These are phyloP conservation scores for Mesocricetus auratus DNA, from an alignment of 2,113 vertebrate genomes.

Conservation along the genomic window DNA sequence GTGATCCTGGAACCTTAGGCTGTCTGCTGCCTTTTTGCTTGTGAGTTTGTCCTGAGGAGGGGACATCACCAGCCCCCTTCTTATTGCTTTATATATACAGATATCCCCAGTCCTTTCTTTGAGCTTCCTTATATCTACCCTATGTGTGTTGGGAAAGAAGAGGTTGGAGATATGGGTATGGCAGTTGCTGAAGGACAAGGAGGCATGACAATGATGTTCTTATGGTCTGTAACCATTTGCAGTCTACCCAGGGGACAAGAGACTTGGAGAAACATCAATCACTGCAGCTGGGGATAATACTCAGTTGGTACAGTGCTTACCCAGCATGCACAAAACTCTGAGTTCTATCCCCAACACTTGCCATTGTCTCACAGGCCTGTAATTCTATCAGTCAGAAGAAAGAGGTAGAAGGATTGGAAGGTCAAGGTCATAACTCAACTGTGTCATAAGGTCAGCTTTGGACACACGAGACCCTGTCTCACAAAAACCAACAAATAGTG, in stretches of 20 bases:
- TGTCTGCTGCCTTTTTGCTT: background rate
- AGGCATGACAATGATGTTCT: background rate
- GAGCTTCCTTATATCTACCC: background rate
- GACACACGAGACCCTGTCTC: background rate
- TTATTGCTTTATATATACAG: background rate
- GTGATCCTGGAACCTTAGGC: background rate
- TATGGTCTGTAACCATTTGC: background rate
- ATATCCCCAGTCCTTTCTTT: background rate
- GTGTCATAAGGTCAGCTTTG: background rate
- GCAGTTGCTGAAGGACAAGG: background rate
- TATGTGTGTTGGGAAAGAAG: background rate
- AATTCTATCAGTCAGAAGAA: background rate
- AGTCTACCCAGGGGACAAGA: background rate
- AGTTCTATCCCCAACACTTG: background rate
- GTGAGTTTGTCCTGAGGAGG: constrained; percentile 11
- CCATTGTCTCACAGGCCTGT: background rate
- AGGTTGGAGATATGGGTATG: background rate
- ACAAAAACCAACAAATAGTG: background rate
- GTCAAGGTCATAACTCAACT: background rate
- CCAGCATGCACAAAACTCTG: background rate
- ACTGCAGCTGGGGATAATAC: background rate
- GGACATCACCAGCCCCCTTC: background rate
- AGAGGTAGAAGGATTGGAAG: background rate
- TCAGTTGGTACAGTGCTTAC: background rate
- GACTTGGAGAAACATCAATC: background rate